Evolutionary conservation across 2,113 vertebrate species (phyloP).

Genomic region (Nansenia antarctica): DNA sequence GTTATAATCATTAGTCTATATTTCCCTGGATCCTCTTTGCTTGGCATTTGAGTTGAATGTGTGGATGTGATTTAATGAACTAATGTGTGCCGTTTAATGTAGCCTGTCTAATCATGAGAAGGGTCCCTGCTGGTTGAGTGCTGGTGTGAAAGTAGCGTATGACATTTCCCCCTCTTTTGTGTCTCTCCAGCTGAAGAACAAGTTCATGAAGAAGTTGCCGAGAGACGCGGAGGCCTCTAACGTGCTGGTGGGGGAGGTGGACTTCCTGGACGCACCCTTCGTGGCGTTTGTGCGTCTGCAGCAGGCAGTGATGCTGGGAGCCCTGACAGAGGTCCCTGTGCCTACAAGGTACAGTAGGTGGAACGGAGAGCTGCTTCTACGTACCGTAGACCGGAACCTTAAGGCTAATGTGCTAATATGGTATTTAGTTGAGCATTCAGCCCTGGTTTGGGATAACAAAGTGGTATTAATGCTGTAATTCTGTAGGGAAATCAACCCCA

Average conservation of each 20-base stretch:
- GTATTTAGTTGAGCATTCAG: neutral
- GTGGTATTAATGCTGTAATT: neutral
- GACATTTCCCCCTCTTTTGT: constrained; percentile 30
- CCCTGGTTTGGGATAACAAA: neutral
- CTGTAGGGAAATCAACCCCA: too few relatives aligned
- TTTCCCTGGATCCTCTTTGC: neutral
- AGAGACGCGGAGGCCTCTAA: constrained; percentile 98
- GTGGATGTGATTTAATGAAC: neutral
- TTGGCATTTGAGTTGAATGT: constrained; percentile 45
- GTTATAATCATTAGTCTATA: neutral
- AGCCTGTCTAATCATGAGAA: constrained; percentile 10
- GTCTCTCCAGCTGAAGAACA: constrained; percentile 89
- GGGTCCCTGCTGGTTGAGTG: constrained; percentile 1
- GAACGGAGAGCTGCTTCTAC: too few relatives aligned
- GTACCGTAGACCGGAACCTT: too few relatives aligned
- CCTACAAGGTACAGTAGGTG: constrained; percentile 88
- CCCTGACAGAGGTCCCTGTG: constrained; percentile 94
- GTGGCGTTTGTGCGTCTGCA: constrained; percentile 95
- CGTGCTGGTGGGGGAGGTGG: constrained; percentile 94
- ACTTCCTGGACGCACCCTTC: constrained; percentile 92
- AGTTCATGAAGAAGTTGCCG: constrained; percentile 98
- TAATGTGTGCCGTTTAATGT: constrained; percentile 31
- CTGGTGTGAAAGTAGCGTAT: constrained; percentile 43
- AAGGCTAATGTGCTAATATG: too few relatives aligned
- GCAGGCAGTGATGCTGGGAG: constrained; percentile 96